Base-by-base conservation (phyloP, 2,797 vertebrate genomes). In the Oryzias dopingdopingensis region DNA sequence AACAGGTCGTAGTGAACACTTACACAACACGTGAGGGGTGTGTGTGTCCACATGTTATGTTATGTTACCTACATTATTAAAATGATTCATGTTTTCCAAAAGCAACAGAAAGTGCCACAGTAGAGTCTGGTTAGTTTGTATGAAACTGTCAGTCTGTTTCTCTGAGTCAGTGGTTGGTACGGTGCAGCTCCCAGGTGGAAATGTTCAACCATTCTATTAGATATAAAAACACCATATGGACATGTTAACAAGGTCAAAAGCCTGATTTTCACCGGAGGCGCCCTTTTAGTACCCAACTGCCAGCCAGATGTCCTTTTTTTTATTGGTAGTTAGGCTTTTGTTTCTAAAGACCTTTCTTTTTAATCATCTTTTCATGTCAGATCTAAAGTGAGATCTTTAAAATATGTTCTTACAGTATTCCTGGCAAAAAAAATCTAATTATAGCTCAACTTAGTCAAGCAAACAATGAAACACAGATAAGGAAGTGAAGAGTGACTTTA, bases 191-290 rank as follows among this genome's bases (percentile, higher is more conserved):
- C 17, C 43, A 20, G 3, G 42, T 41, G 43, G 29, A 51, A 24
- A 42, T 12, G 14, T 14, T 50, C 26, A 56, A 29, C 17, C n/a
- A 47, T 57, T 52, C n/a, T 47, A 47, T 42, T 37, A 52, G 20
- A 48, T 65, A 47, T 40, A 48, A 63, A 58, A 65, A 43, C 55
- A 48, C 54, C 62, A 65, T 56, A 65, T 65, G 55, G 62, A 52
- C 24, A 41, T 47, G 42, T 65, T 65, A 65, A 65, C 54, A 59
- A 49, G 55, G 55, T 51, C 62, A 65, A 65, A 65, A 6, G 62
- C 42, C 56, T 56, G 42, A 57, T 51, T 64, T 56, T 52, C 62
- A 47, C 43, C 10, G 1, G 32, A 17, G 54, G 32, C 24, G 14
- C 42, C 29, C 49, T 57, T 52, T 65, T 40, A 51, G 42, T 41